Percentiles rank a stretch among this genome's conserved stretches.
phyloP scores from a whole-genome alignment of 2,113 vertebrate species.

The Anolis carolinensis region DNA sequence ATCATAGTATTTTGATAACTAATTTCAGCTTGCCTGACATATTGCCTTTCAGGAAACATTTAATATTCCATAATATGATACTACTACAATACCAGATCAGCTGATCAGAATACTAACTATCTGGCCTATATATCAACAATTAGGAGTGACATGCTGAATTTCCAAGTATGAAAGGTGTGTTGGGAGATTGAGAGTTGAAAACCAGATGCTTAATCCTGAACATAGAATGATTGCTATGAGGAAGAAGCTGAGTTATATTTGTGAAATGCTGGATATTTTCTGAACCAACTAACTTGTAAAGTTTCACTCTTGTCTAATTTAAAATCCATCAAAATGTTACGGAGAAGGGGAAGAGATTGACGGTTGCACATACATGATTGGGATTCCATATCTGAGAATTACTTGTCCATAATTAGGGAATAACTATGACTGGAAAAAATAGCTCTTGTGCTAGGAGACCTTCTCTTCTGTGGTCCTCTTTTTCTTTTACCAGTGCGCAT shows the following conservation, averaged over 20 bases:
- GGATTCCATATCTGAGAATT: background rate
- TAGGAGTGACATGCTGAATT: background rate
- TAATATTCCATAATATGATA: rapidly evolving
- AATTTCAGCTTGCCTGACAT: conserved; percentile 22
- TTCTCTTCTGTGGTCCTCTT: background rate
- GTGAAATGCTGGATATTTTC: background rate
- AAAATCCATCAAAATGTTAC: background rate
- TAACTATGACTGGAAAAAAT: background rate
- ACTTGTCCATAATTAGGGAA: background rate
- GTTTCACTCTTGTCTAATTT: background rate
- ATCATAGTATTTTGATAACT: conserved; percentile 11
- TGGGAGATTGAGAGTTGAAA: background rate
- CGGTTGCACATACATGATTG: too few relatives aligned
- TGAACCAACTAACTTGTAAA: too few relatives aligned
- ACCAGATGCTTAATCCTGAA: background rate
- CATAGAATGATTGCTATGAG: background rate
- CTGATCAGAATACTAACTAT: background rate
- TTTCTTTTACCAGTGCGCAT: background rate
- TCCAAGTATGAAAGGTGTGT: background rate
- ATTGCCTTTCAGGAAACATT: conserved; percentile 1
- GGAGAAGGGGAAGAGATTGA: too few relatives aligned
- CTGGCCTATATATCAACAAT: background rate
- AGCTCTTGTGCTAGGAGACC: background rate
- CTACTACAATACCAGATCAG: background rate
- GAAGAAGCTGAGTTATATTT: background rate